Evolutionary conservation across 2,113 vertebrate genomes (phyloP), one percentile per base, ranked within the genome.

Genomic region (Lonchura striata): DNA sequence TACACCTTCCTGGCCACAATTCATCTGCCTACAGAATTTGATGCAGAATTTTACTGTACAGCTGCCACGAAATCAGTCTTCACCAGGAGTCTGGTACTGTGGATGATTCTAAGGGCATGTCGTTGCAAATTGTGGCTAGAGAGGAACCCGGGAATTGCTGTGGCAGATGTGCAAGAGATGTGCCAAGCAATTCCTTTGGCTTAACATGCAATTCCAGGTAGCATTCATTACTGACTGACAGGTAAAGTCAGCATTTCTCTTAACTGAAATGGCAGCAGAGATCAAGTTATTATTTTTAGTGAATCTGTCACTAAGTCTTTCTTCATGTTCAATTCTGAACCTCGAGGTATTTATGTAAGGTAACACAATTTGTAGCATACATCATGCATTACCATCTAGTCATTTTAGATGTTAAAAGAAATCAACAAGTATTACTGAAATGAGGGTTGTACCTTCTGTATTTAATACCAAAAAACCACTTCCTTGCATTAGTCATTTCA

Each of bases 401-500:
- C 33, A 44, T 85, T 86, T 90, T 63, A 76, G 88, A 82, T 79
- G 54, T 88, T 76, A 95, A 91, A 96, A 96, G 88, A 95, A 96
- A 92, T 86, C 87, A 92, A 88, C 33, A 94, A 69, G 93, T 97
- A 96, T 84, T 97, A 90, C 83, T 97, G 83, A 93, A 95, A 96
- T 93, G 90, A 94, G 94, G 85, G 88, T 91, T 95, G 96, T 88
- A 88, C 91, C 96, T 97, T 97, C 92, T 95, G 95, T 97, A 95
- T 97, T 97, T 95, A 96, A 95, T 97, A 97, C 46, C 82, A 97
- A 95, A 97, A 95, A 96, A 79, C 1, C 89, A 96, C 80, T 95
- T 97, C 95, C 95, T 92, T 84, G 92, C 82, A 94, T 94, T 95
- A 97, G 89, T 95, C 88, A 94, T 90, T 95, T 96, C 92, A 96